phyloP scores from a whole-genome alignment of 2,888 invertebrate species.

The Apamea sordens region DNA sequence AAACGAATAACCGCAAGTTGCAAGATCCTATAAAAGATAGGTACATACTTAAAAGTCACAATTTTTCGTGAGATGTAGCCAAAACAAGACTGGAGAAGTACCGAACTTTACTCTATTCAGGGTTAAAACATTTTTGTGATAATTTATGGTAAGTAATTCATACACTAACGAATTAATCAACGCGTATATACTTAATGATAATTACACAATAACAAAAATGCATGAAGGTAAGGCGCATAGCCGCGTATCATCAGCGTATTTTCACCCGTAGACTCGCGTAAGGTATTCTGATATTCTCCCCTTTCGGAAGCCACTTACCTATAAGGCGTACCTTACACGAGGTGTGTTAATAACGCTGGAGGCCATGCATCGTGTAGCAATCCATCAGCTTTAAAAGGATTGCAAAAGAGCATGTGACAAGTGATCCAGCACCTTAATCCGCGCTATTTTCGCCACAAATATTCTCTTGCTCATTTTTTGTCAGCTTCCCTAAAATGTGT shows the following conservation, averaged over 20 bases:
- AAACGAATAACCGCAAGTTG: not conserved
- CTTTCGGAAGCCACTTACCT: constrained; percentile 28
- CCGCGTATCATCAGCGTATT: constrained; percentile 2
- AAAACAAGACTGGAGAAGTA: not conserved
- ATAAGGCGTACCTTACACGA: constrained; percentile 1
- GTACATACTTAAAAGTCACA: too few species aligned
- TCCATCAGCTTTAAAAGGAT: constrained; percentile 35
- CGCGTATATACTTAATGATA: not conserved
- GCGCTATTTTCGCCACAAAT: constrained; percentile 1
- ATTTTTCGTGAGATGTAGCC: not conserved
- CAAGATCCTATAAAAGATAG: not conserved
- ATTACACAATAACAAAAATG: constrained; percentile 4
- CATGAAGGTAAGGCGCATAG: not conserved
- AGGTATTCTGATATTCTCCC: constrained; percentile 20
- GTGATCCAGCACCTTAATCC: constrained; percentile 9
- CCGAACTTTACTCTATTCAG: not conserved
- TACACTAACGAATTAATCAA: not conserved
- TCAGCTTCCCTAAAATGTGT: not conserved
- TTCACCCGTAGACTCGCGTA: not conserved
- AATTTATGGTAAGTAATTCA: not conserved
- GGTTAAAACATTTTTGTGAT: not conserved
- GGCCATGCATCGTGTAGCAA: constrained; percentile 42
- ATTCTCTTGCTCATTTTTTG: not conserved
- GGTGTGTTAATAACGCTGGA: constrained; percentile 38
- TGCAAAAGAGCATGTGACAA: constrained; percentile 46